Evolutionary conservation across 2,888 invertebrate genomes (phyloP).

Genomic region (Volucella inflata): DNA sequence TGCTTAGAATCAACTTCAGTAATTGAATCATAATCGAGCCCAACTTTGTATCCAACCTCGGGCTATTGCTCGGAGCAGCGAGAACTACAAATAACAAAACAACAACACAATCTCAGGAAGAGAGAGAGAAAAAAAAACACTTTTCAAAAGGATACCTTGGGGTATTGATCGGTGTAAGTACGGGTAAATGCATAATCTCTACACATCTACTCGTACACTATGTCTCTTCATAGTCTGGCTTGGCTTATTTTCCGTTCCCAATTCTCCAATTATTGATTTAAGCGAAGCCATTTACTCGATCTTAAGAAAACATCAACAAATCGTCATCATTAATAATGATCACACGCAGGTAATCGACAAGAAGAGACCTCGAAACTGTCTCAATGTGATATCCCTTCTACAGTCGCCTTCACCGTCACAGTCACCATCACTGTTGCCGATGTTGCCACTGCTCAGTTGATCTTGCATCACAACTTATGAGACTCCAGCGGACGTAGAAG

Average conservation of each 20-base stretch:
- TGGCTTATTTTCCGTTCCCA: slow-evolving; percentile 65
- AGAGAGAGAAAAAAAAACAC: slow-evolving; percentile 4
- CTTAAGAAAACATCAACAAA: slow-evolving; percentile 83
- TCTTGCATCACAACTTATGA: slow-evolving; percentile 1
- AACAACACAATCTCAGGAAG: slow-evolving; percentile 67
- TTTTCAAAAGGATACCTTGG: slow-evolving; percentile 54
- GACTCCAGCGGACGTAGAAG: slow-evolving; percentile 17
- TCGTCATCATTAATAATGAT: slow-evolving; percentile 83
- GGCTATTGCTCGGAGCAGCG: slow-evolving; percentile 37
- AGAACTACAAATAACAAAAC: slow-evolving; percentile 52
- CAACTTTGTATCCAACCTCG: slow-evolving; percentile 23
- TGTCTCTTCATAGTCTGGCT: slow-evolving; percentile 57
- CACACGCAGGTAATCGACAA: slow-evolving; percentile 78
- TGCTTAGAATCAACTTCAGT: slow-evolving; percentile 40
- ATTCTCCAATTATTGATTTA: slow-evolving; percentile 73
- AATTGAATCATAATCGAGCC: slow-evolving; percentile 64
- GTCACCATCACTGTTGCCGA: neutral
- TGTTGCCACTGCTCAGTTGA: neutral
- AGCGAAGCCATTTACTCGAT: slow-evolving; percentile 79
- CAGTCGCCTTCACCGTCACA: neutral
- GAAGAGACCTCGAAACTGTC: slow-evolving; percentile 65
- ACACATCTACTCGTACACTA: slow-evolving; percentile 16
- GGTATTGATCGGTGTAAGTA: slow-evolving; percentile 32
- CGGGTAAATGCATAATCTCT: slow-evolving; percentile 23
- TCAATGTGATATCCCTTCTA: slow-evolving; percentile 53